A percentile compares a stretch with the other conserved stretches of the same genome.
Conservation (phyloP, 2,113 vertebrate species). For the Prunella himalayana region DNA sequence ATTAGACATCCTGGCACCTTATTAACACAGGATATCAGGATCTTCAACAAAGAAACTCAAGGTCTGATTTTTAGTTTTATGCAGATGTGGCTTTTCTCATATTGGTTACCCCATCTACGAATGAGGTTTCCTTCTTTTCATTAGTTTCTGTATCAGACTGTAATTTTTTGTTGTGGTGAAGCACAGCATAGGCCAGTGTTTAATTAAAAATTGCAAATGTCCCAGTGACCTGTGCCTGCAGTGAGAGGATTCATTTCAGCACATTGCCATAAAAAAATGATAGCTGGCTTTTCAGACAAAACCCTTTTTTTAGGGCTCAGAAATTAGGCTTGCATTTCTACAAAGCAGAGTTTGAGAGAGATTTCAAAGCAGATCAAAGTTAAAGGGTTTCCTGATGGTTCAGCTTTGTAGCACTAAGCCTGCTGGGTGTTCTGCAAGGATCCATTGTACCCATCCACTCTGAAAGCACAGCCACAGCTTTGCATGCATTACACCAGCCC, state of each 20-base stretch:
- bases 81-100: neutral
- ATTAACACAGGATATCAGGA: neutral
- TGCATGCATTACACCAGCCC: neutral
- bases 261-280: neutral
- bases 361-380: constrained; percentile 39
- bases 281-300: neutral
- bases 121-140: neutral
- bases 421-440: neutral
- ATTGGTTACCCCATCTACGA: neutral
- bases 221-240: neutral
- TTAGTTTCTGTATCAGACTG: neutral
- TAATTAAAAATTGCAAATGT: neutral
- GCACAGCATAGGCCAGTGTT: neutral
- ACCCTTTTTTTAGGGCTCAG: neutral
- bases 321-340: neutral
- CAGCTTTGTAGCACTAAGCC: constrained; percentile 7
- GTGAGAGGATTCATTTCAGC: neutral
- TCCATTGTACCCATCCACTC: neutral
- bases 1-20: neutral
- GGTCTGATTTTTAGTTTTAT: neutral
- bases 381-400: constrained; percentile 1
- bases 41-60: neutral
- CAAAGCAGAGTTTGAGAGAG: neutral
- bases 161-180: neutral
- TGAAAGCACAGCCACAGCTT: neutral